Evolutionary conservation across 2,797 vertebrate genomes (phyloP).

Genomic region (Xiphorhynchus erythropygius): DNA sequence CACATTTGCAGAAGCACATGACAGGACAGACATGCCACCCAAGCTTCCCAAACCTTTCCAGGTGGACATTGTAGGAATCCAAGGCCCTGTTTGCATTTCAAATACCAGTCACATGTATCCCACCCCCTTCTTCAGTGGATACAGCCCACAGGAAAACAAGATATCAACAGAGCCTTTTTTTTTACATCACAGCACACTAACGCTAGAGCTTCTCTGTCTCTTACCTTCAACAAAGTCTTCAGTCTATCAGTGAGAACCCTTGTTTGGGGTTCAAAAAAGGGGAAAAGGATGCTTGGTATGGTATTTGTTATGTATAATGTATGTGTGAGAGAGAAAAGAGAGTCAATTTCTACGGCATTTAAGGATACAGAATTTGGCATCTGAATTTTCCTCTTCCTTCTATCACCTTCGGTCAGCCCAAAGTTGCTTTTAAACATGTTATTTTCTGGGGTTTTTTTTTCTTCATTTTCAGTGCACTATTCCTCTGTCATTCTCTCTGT

Average conservation of each 20-base stretch:
- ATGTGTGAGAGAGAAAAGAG: neutral
- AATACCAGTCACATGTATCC: rapidly evolving
- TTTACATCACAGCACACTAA: neutral
- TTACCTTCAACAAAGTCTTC: neutral
- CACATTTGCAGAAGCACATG: neutral
- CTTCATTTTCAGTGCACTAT: neutral
- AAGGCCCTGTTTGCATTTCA: neutral
- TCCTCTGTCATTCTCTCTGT: neutral
- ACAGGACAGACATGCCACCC: rapidly evolving
- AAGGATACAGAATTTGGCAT: neutral
- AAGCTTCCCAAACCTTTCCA: neutral
- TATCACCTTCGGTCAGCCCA: neutral
- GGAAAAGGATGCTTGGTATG: neutral
- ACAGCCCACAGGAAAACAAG: neutral
- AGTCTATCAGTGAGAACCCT: neutral
- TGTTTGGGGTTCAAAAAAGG: neutral
- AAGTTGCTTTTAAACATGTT: neutral
- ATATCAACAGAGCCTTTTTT: rapidly evolving
- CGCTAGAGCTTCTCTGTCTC: neutral
- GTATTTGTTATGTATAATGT: neutral
- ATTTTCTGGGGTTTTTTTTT: neutral
- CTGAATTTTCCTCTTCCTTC: neutral
- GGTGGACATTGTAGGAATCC: neutral
- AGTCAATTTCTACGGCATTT: neutral
- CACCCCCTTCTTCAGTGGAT: neutral